Percentiles rank a stretch among this genome's conserved stretches.
Conservation (phyloP, 2,113 vertebrate genomes). For the Chrysemys picta region DNA sequence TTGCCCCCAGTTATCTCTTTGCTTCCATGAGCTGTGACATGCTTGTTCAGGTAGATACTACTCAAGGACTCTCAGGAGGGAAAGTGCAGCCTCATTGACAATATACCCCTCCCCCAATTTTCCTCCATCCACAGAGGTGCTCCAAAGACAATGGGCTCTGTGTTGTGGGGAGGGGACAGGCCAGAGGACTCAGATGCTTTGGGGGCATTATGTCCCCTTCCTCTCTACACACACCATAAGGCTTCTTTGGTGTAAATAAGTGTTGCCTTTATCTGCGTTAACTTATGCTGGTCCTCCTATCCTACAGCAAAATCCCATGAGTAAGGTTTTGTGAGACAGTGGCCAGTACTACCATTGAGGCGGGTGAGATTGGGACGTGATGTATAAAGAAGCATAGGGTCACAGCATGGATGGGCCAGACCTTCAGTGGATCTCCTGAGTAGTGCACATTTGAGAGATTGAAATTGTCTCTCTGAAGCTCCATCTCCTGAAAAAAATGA, state of each 20-base stretch:
- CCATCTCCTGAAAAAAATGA: background rate
- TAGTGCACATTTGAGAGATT: background rate
- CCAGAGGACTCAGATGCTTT: background rate
- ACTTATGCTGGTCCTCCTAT: background rate
- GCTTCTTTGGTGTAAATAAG: background rate
- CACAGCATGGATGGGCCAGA: accelerated
- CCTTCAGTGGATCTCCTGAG: background rate
- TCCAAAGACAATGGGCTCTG: background rate
- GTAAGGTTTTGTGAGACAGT: background rate
- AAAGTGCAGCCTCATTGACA: background rate
- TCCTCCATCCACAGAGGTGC: background rate
- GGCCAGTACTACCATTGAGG: background rate
- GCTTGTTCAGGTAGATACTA: accelerated
- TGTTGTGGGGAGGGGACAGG: background rate
- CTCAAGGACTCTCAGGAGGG: background rate
- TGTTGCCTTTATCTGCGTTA: accelerated
- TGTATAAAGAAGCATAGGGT: background rate
- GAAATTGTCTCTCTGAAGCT: background rate
- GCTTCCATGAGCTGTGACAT: background rate
- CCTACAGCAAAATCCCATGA: background rate
- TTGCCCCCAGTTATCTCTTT: background rate
- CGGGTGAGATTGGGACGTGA: background rate
- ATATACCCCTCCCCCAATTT: background rate
- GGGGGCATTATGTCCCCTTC: conserved; percentile 1
- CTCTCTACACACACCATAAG: background rate